Evolutionary conservation across 30 jellyfish, hydroid and myxozoan genomes (phyloP), one percentile per base, ranked within the genome.

Genomic region (Turritopsis dohrnii): DNA sequence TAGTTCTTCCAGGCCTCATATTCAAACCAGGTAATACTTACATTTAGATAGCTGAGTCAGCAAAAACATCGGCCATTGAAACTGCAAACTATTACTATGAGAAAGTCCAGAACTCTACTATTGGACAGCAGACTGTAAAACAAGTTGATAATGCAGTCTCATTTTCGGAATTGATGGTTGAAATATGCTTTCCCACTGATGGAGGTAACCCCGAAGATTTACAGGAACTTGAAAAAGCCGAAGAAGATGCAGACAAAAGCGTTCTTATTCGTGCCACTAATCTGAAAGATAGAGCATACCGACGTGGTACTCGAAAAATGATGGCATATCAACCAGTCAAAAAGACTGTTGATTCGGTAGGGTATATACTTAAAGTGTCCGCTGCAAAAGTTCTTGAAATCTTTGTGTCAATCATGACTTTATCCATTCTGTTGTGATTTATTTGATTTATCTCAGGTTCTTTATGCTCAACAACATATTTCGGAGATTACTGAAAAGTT

Each of bases 91-190:
- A 72, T 52, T 75, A 41, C 81, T 21, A 72, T 16, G 90, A 74
- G 21, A 84, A 84, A 28, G 30, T 84, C 9, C 52, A 29, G 1
- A 74, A 23, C 22, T 84, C 90, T 24, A 25, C 41, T 28, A 1
- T 71, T 74, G 90, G 90, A 18, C 88, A 94, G 79, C 82, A 86
- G 16, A 87, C 89, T 60, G 75, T 65, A 71, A 89, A 83, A 60
- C 99, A 94, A 65, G 94, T 94, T 71, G 99, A 94, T 26, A 94
- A 94, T 94, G 99, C 87, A 29, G 96, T 94, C 72, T 94, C 99
- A 0, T 66, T 94, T 84, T 94, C 99, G 20, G 99, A 94, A 72
- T 75, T 94, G 85, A 73, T 94, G 96, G 99, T 94, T 8, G 99
- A 94, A 81, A 89, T 94, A 23, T 89, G 96, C 54, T 94, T 94